Evolutionary conservation across 2,888 invertebrate genomes (phyloP).

Genomic region (Parnassius apollo): DNA sequence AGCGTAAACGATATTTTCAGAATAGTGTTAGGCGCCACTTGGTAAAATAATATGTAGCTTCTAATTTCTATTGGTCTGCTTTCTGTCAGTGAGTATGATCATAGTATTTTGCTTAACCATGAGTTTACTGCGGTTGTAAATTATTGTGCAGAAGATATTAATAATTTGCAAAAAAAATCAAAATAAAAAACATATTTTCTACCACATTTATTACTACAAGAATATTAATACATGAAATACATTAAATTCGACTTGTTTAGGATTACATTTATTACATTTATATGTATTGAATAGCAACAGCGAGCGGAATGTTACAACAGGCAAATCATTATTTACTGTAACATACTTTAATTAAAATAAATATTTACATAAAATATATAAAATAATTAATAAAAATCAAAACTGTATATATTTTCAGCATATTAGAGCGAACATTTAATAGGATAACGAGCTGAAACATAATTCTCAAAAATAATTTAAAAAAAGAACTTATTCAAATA

Average conservation of each 20-base stretch:
- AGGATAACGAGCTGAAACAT: not conserved
- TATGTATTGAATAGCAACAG: not conserved
- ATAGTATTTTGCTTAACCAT: too few species aligned
- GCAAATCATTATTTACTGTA: not conserved
- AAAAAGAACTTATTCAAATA: not conserved
- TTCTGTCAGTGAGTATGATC: too few species aligned
- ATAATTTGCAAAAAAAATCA: too few species aligned
- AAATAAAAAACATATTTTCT: not conserved
- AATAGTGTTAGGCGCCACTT: too few species aligned
- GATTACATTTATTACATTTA: not conserved
- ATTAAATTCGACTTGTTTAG: conserved; percentile 1
- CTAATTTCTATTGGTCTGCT: too few species aligned
- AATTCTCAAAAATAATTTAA: conserved; percentile 1
- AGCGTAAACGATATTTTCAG: too few species aligned
- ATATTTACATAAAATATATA: not conserved
- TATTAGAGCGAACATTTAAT: conserved; percentile 10
- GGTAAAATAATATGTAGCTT: too few species aligned
- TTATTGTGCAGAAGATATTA: too few species aligned
- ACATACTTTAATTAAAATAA: not conserved
- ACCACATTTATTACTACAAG: not conserved
- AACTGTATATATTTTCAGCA: conserved; percentile 5
- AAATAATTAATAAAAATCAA: not conserved
- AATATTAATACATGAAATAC: not conserved
- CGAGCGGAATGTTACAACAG: not conserved
- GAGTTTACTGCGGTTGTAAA: too few species aligned